Evolutionary conservation across 2,113 vertebrate genomes (phyloP).

Genomic region (Psephotus haematonotus): DNA sequence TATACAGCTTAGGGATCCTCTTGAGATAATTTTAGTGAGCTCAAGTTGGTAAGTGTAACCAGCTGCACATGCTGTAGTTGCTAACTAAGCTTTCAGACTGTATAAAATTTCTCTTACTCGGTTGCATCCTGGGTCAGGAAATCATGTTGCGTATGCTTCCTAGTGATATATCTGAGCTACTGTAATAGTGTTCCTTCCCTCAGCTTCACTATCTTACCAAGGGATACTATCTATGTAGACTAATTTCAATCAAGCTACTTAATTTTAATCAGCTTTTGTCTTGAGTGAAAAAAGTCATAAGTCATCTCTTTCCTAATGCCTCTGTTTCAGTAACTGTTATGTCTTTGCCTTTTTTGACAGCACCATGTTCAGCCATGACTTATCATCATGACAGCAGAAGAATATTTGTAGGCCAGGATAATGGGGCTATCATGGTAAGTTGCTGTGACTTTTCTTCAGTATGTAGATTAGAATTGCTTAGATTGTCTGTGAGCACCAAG

Average conservation of each 20-base stretch:
- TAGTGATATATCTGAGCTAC: not conserved
- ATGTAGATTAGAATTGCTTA: not conserved
- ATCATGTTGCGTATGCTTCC: not conserved
- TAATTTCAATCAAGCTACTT: not conserved
- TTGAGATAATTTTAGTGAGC: not conserved
- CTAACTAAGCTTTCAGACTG: not conserved
- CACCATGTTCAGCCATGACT: constrained; percentile 90
- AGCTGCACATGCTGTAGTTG: not conserved
- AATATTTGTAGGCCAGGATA: constrained; percentile 97
- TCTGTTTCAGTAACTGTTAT: not conserved
- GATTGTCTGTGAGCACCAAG: not conserved
- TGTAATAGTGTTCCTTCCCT: not conserved
- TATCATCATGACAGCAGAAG: constrained; percentile 96
- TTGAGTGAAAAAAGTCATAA: not conserved
- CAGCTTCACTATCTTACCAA: not conserved
- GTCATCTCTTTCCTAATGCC: not conserved
- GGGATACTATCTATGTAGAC: not conserved
- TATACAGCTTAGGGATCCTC: not conserved
- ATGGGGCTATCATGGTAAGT: constrained; percentile 93
- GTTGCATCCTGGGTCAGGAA: not conserved
- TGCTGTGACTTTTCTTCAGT: not conserved
- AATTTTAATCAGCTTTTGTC: not conserved
- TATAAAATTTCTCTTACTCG: not conserved
- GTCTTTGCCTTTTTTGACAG: constrained; percentile 68
- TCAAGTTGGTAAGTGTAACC: not conserved